Evolutionary conservation across 2,888 invertebrate genomes (phyloP), one percentile per base, ranked within the genome.

Genomic region (Diabrotica balteata): DNA sequence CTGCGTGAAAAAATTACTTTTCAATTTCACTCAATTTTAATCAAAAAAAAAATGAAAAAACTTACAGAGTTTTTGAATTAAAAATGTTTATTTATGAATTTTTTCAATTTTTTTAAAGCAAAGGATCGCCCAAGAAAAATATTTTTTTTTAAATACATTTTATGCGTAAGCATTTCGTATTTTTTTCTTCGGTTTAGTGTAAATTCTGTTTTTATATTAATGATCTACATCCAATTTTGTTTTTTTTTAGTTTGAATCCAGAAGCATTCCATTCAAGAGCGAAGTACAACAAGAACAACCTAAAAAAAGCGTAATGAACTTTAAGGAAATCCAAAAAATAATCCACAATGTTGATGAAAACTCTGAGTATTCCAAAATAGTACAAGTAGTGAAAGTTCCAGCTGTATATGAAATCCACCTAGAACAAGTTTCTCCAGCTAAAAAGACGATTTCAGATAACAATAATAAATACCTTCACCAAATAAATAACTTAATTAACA

Each of bases 371-470:
- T 70, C 73, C 4, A 73, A 71, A 59, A 71, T 76, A 11, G 66
- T 75, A 8, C 77, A 77, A 69, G 75, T 78, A 9, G 69, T 79
- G 2, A 77, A 77, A 71, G 78, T 78, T 8, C 79, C 79, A 8
- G 79, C 79, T 0, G 72, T 78, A 7, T 79, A 79, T 63, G 79
- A 79, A 60, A 72, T 79, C 22, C 79, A 78, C 64, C 63, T 78
- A 10, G 77, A 77, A 66, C 69, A 71, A 62, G 45, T 46, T 1
- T 32, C 55, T 11, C 49, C 50, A 43, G 62, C 47, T 0, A 67
- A 61, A 8, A 57, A 44, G 7, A 43, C 50, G 22, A 11, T n/a
- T 43, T 3, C 44, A 11, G 9, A 60, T 1, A 11, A 44, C 17
- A 11, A 47, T 6, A 62, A 47, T 8, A 46, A 62, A 10, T 54